phyloP scores from a whole-genome alignment of 2,113 vertebrate genomes.

The Sialia sialis region DNA sequence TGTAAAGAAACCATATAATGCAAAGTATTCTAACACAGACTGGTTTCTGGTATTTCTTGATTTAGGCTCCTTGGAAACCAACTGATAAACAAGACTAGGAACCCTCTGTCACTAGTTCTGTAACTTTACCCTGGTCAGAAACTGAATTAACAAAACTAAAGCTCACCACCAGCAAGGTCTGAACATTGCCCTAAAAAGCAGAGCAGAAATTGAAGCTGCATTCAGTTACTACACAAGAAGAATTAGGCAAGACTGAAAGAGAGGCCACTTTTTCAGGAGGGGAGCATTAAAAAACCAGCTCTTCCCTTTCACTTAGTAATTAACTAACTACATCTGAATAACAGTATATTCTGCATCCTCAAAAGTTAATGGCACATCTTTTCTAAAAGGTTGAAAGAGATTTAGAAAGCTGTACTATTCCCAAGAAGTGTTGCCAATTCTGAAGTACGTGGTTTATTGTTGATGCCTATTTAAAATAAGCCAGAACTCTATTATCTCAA shows the following conservation, averaged over 20 bases:
- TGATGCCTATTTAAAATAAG: neutral
- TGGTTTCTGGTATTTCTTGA: neutral
- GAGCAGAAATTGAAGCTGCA: neutral
- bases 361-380: neutral
- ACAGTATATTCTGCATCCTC: fast-evolving
- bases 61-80: neutral
- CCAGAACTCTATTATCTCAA: slow-evolving; percentile 3
- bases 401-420: neutral
- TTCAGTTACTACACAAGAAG: neutral
- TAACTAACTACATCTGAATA: neutral
- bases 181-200: neutral
- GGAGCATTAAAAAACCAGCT: neutral
- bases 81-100: neutral
- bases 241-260: neutral
- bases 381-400: neutral
- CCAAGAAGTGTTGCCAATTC: neutral
- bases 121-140: neutral
- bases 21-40: neutral
- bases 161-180: neutral
- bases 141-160: neutral
- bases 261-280: neutral
- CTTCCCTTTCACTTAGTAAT: neutral
- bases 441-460: neutral
- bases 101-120: neutral
- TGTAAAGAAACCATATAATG: neutral